Percentiles rank a stretch among this genome's conserved stretches.
Conservation (phyloP, 2,113 vertebrate species). For the Siphamia tubifer region DNA sequence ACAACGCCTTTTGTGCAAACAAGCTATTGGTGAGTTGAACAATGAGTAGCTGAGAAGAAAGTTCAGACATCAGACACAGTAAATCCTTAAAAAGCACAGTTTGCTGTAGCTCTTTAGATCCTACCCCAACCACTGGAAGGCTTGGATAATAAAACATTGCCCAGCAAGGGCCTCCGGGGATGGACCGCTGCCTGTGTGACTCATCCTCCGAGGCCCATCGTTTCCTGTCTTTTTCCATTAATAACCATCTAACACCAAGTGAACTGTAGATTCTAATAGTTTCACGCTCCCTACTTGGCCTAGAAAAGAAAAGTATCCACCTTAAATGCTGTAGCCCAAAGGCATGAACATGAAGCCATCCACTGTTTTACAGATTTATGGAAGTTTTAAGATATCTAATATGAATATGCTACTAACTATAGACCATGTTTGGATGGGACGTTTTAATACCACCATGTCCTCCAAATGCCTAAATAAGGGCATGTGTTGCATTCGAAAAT, state of each 20-base stretch:
- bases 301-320: conserved; percentile 42
- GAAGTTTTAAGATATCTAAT: conserved; percentile 3
- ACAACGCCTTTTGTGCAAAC: conserved; percentile 64
- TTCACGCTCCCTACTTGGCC: conserved; percentile 37
- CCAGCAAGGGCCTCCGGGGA: conserved; percentile 58
- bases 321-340: conserved; percentile 9
- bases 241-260: conserved; percentile 60
- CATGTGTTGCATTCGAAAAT: too few species aligned
- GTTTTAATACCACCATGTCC: too few species aligned
- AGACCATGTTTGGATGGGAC: not conserved
- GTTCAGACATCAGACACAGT: conserved; percentile 33
- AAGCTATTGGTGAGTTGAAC: conserved; percentile 53
- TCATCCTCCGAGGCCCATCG: conserved; percentile 60
- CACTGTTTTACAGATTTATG: conserved; percentile 1
- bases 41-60: conserved; percentile 38
- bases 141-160: conserved; percentile 54
- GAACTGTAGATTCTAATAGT: conserved; percentile 53
- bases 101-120: conserved; percentile 37
- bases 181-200: conserved; percentile 56
- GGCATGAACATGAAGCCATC: not conserved
- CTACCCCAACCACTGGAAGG: conserved; percentile 44
- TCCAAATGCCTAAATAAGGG: too few species aligned
- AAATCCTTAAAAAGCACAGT: conserved; percentile 25
- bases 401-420: not conserved
- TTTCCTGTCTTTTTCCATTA: conserved; percentile 66